phyloP scores from a whole-genome alignment of 2,888 invertebrate species.

The Volucella zonaria region DNA sequence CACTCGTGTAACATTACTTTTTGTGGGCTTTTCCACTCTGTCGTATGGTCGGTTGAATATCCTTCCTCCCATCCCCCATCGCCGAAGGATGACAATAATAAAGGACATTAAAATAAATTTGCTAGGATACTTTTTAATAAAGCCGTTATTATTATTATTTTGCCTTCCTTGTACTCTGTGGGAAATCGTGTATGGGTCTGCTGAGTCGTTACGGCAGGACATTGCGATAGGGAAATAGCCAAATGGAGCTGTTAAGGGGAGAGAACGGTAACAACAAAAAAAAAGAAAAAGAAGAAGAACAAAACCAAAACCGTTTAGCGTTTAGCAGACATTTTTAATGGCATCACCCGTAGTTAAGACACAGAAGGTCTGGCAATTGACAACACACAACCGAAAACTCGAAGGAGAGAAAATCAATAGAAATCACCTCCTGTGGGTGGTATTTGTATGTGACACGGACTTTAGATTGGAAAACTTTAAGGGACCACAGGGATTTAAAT shows the following conservation, averaged over 20 bases:
- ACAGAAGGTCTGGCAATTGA: conserved; percentile 28
- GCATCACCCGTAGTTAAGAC: conserved; percentile 24
- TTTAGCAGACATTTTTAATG: conserved; percentile 34
- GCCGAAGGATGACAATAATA: conserved; percentile 49
- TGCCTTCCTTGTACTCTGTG: neutral
- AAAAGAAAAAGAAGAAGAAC: neutral
- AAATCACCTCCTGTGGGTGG: neutral
- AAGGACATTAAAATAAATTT: conserved; percentile 62
- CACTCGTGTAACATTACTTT: conserved; percentile 25
- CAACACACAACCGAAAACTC: neutral
- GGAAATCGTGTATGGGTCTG: conserved; percentile 9
- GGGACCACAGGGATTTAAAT: too few species aligned
- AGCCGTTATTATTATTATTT: conserved; percentile 37
- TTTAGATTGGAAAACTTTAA: too few species aligned
- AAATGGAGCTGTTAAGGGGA: conserved; percentile 19
- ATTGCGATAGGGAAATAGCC: conserved; percentile 22
- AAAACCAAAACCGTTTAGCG: neutral
- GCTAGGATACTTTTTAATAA: conserved; percentile 65
- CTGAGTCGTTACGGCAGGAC: conserved; percentile 25
- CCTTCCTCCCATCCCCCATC: neutral
- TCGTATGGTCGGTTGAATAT: neutral
- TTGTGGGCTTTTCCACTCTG: conserved; percentile 1
- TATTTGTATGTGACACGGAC: too few species aligned
- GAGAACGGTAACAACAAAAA: neutral
- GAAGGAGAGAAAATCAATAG: neutral